phyloP scores from a whole-genome alignment of 64 coral and sea anemone genomes.

The Cladopsammia gracilis region DNA sequence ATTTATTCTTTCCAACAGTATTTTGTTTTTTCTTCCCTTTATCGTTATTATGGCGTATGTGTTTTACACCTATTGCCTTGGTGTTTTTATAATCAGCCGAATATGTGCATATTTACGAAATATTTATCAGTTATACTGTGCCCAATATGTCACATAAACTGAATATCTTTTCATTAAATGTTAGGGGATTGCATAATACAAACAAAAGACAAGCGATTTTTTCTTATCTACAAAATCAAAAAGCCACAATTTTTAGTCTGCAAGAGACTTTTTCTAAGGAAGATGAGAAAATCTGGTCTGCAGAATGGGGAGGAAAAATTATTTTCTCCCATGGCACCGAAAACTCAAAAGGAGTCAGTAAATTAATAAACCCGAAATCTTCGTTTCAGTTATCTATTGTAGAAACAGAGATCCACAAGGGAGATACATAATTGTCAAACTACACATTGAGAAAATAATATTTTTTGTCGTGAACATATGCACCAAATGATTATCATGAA shows the following conservation, averaged over 20 bases:
- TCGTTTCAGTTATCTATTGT: background rate
- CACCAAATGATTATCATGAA: constrained; percentile 18
- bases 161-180: constrained; percentile 5
- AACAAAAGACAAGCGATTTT: constrained; percentile 28
- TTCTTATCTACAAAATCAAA: constrained; percentile 11
- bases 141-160: background rate
- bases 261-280: background rate
- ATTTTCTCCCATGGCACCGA: constrained; percentile 14
- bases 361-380: background rate
- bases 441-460: background rate
- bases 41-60: too few relatives aligned
- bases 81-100: too few relatives aligned
- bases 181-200: background rate
- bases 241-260: background rate
- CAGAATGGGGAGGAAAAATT: background rate
- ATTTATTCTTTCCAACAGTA: too few relatives aligned
- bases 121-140: too few relatives aligned
- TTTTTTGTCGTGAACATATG: constrained; percentile 5
- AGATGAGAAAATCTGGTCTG: background rate
- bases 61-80: too few relatives aligned
- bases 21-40: too few relatives aligned
- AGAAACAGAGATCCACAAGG: background rate
- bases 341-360: constrained; percentile 23
- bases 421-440: constrained; percentile 19
- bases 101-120: constrained; percentile 1